Conservation (phyloP, 1,140 invertebrate genomes). For the Helicoverpa zea region DNA sequence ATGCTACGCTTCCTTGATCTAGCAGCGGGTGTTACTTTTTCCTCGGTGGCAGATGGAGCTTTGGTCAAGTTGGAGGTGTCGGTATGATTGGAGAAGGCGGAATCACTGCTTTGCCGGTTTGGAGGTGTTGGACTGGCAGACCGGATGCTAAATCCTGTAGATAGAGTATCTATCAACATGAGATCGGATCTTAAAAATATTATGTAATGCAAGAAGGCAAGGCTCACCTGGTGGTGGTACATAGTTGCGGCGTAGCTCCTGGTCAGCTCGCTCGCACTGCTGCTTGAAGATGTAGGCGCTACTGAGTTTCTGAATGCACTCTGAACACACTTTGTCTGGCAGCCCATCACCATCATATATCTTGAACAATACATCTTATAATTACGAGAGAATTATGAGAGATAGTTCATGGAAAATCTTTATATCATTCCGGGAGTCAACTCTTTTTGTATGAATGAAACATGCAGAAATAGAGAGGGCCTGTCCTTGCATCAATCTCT, state of each 20-base stretch:
- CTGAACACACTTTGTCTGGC: conserved; percentile 84
- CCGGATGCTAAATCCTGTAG: conserved; percentile 69
- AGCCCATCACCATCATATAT: conserved; percentile 84
- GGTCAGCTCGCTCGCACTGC: conserved; percentile 84
- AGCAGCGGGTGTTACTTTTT: conserved; percentile 34
- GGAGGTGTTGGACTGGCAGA: conserved; percentile 63
- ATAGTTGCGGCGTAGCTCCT: conserved; percentile 83
- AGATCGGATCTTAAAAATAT: background rate
- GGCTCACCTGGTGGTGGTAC: conserved; percentile 78
- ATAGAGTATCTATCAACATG: background rate
- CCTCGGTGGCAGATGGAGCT: conserved; percentile 59
- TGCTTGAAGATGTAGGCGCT: conserved; percentile 85
- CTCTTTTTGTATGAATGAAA: too few relatives aligned
- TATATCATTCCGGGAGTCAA: too few relatives aligned
- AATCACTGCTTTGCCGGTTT: conserved; percentile 82
- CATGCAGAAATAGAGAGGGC: too few relatives aligned
- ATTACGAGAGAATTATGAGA: background rate
- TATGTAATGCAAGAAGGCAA: background rate
- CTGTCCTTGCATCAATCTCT: too few relatives aligned
- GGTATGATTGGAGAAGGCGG: conserved; percentile 79
- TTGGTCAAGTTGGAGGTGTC: conserved; percentile 75
- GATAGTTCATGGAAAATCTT: background rate
- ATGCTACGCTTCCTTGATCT: conserved; percentile 46
- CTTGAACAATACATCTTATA: conserved; percentile 59
- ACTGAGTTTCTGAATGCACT: conserved; percentile 85